Percentiles rank a stretch among this genome's conserved stretches.
Conservation (phyloP, 1,140 invertebrate genomes). For the Calliopsis andreniformis region DNA sequence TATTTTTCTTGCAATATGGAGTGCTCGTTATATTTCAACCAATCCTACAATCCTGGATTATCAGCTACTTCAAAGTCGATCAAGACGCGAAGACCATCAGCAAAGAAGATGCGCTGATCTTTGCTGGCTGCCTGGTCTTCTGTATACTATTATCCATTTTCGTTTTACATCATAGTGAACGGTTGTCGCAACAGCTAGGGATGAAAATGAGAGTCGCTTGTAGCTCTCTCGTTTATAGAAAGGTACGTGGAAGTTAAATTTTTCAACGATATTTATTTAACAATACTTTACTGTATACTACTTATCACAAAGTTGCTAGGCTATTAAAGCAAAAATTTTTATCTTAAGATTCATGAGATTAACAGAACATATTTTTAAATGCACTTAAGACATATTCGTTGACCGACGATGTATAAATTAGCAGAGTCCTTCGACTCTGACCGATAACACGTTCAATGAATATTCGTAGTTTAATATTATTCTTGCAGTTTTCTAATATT, state of each 20-base stretch:
- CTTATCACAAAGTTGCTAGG: too few species aligned
- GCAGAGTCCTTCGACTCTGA: slow-evolving; percentile 30
- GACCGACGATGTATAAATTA: too few species aligned
- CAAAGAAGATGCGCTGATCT: slow-evolving; percentile 71
- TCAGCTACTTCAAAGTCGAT: slow-evolving; percentile 80
- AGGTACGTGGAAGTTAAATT: slow-evolving; percentile 76
- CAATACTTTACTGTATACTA: too few species aligned
- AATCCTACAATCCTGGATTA: slow-evolving; percentile 81
- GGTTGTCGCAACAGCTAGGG: slow-evolving; percentile 80
- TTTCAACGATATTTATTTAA: neutral
- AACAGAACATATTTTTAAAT: too few species aligned
- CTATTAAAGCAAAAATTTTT: too few species aligned
- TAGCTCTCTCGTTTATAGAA: slow-evolving; percentile 84
- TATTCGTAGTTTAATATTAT: too few species aligned
- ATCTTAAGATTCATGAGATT: too few species aligned
- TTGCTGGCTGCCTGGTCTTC: slow-evolving; percentile 72
- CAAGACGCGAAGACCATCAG: slow-evolving; percentile 56
- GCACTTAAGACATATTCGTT: too few species aligned
- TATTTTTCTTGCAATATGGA: neutral
- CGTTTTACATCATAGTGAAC: slow-evolving; percentile 79
- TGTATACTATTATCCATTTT: slow-evolving; percentile 71
- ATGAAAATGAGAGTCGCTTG: slow-evolving; percentile 84
- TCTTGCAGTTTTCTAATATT: too few species aligned
- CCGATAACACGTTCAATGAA: neutral
- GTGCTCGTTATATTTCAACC: slow-evolving; percentile 77